A percentile compares a stretch with the other conserved stretches of the same genome.
These are phyloP conservation scores for Oryzias celebensis DNA, from an alignment of 2,113 vertebrate genomes.

Conservation along the genomic window DNA sequence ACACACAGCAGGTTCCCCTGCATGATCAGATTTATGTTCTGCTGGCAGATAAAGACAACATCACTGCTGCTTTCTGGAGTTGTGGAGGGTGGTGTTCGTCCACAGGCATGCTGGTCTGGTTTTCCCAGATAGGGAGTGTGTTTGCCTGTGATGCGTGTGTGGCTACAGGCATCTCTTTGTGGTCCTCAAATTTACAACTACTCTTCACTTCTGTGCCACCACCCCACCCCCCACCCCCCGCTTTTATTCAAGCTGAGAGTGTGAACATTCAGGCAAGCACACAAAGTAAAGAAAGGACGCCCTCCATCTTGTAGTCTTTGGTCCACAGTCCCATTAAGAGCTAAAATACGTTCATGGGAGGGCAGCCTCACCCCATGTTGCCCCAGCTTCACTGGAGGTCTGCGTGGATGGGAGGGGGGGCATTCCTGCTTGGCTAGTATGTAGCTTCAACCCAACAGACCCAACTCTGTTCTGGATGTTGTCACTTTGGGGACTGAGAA, in stretches of 20 bases:
- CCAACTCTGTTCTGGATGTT: too few species aligned
- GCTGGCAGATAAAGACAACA: too few species aligned
- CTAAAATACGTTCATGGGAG: slow-evolving; percentile 40
- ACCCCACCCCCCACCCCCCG: slow-evolving; percentile 9
- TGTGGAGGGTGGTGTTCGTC: neutral
- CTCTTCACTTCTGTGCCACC: slow-evolving; percentile 17
- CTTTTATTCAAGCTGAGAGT: slow-evolving; percentile 46
- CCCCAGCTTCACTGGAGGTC: too few species aligned
- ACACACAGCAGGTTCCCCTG: too few species aligned
- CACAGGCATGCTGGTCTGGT: slow-evolving; percentile 49
- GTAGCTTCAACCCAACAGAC: too few species aligned
- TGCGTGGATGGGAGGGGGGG: too few species aligned
- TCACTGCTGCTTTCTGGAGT: too few species aligned
- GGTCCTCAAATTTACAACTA: slow-evolving; percentile 40
- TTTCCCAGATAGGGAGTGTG: slow-evolving; percentile 42
- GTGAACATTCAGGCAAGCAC: slow-evolving; percentile 47
- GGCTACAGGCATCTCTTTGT: slow-evolving; percentile 18
- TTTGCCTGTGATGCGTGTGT: slow-evolving; percentile 34
- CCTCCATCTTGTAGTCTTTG: slow-evolving; percentile 6
- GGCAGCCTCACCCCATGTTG: too few species aligned
- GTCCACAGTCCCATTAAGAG: slow-evolving; percentile 12
- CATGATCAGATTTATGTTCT: too few species aligned
- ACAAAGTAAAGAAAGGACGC: slow-evolving; percentile 30
- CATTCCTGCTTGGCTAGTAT: too few species aligned
- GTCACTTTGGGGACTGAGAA: too few species aligned